Percentiles rank a stretch among this genome's conserved stretches.
Conservation (phyloP, 2,113 vertebrate genomes). For the Gracilinanus agilis region DNA sequence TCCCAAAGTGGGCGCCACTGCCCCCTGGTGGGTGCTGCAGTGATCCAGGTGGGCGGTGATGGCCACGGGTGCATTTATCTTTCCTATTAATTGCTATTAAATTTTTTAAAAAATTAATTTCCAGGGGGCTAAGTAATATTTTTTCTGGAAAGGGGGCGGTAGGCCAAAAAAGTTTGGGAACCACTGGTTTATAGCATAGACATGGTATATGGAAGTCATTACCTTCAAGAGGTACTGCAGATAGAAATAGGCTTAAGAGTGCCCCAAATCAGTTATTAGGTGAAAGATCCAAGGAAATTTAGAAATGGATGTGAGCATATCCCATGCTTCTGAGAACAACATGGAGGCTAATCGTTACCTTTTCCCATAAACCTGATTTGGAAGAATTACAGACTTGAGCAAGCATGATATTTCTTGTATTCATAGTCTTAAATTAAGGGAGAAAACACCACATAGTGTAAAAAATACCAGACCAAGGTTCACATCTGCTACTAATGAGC, state of each 20-base stretch:
- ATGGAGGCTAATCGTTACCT: neutral
- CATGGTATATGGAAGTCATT: neutral
- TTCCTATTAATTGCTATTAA: too few species aligned
- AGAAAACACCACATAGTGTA: neutral
- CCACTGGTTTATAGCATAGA: too few species aligned
- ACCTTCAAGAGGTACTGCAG: neutral
- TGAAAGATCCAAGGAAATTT: neutral
- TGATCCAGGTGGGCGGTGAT: too few species aligned
- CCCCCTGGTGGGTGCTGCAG: too few species aligned
- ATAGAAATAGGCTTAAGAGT: neutral
- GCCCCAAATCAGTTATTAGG: neutral
- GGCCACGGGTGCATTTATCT: too few species aligned
- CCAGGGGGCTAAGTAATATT: too few species aligned
- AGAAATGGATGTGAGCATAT: neutral
- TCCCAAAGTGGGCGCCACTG: too few species aligned
- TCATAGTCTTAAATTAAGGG: neutral
- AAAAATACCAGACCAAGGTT: neutral
- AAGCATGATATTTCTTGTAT: neutral
- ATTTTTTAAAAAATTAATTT: too few species aligned
- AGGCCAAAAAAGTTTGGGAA: too few species aligned
- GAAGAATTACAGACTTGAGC: neutral
- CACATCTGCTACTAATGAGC: neutral
- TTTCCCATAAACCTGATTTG: neutral
- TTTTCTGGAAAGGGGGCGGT: too few species aligned
- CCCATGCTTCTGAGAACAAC: neutral